Evolutionary conservation across 2,888 invertebrate genomes (phyloP).

Genomic region (Cylloceria caligata): DNA sequence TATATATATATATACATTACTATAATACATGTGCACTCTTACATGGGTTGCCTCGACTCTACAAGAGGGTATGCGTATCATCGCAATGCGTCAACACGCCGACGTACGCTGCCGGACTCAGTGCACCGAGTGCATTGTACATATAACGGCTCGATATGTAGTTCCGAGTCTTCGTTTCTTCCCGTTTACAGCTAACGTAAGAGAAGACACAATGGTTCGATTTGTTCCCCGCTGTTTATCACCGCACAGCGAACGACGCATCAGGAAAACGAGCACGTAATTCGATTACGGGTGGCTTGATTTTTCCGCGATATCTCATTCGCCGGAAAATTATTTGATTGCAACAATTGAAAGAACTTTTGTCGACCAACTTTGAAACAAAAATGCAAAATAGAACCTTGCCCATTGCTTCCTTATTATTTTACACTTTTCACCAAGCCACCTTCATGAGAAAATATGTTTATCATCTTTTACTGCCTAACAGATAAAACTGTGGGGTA

Average conservation of each 20-base stretch:
- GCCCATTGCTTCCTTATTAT: too few relatives aligned
- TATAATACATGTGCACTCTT: conserved; percentile 35
- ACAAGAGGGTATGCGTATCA: conserved; percentile 44
- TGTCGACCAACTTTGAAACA: not conserved
- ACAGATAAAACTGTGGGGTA: too few relatives aligned
- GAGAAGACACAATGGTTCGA: conserved; percentile 72
- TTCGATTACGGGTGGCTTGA: not conserved
- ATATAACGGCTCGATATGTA: conserved; percentile 38
- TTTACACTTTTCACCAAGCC: too few relatives aligned
- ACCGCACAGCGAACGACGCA: not conserved
- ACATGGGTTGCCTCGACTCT: conserved; percentile 37
- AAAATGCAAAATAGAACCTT: too few relatives aligned
- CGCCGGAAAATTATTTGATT: not conserved
- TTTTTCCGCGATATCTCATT: not conserved
- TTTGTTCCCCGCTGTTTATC: conserved; percentile 70
- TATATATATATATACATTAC: not conserved
- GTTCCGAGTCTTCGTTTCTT: conserved; percentile 22
- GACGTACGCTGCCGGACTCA: conserved; percentile 25
- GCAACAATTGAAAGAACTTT: not conserved
- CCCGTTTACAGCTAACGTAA: conserved; percentile 16
- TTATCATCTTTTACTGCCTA: too few relatives aligned
- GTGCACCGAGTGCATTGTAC: conserved; percentile 20
- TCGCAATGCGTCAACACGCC: conserved; percentile 49
- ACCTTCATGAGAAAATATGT: too few relatives aligned
- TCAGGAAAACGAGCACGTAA: not conserved